A percentile compares a stretch with the other conserved stretches of the same genome.
Evolutionary conservation across 2,797 vertebrate species (phyloP).

Genomic region (Phrynocephalus vlangalii): DNA sequence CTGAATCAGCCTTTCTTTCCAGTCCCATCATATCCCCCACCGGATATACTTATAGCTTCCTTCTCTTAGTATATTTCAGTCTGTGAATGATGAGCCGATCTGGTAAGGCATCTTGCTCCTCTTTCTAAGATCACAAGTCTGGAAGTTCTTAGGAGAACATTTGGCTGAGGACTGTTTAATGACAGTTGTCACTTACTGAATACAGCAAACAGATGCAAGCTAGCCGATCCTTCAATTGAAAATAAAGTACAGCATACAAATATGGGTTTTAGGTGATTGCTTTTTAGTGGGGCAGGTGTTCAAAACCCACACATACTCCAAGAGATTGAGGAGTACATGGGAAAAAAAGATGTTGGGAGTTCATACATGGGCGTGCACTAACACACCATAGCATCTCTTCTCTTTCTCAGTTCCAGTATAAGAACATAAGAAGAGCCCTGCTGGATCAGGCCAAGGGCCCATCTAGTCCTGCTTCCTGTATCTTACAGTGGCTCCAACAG

Average conservation of each 20-base stretch:
- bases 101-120: conserved; percentile 36
- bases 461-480: too few relatives aligned
- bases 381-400: background rate
- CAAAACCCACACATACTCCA: background rate
- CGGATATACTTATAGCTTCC: conserved; percentile 23
- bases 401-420: too few relatives aligned
- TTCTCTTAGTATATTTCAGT: conserved; percentile 43
- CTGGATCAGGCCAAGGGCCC: too few relatives aligned
- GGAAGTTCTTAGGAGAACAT: conserved; percentile 23
- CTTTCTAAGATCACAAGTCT: conserved; percentile 36
- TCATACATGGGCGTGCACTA: background rate
- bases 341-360: background rate
- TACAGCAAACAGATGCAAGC: background rate
- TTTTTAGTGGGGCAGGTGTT: background rate
- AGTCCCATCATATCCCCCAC: background rate
- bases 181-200: conserved; percentile 15
- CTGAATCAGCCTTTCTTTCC: conserved; percentile 32
- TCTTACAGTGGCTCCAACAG: too few relatives aligned
- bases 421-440: too few relatives aligned
- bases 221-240: conserved; percentile 12
- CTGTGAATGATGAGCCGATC: conserved; percentile 29
- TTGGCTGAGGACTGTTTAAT: conserved; percentile 37
- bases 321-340: background rate
- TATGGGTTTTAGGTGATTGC: conserved; percentile 23
- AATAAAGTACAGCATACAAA: conserved; percentile 10